Evolutionary conservation across 2,888 invertebrate species (phyloP), one percentile per base, ranked within the genome.

Genomic region (Meandrusa payeni): DNA sequence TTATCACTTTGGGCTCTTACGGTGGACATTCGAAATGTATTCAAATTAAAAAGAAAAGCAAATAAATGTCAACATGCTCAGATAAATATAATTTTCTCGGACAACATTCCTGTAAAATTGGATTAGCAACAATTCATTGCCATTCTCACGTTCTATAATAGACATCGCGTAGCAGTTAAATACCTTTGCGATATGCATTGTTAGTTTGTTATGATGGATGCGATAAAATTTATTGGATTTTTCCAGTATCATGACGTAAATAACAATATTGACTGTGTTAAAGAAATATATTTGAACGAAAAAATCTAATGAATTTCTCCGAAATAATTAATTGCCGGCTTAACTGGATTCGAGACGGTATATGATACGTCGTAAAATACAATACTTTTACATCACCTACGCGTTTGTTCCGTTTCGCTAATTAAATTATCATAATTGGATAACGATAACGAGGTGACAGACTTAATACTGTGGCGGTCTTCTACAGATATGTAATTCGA

Each of bases 71-170:
- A n/a, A n/a, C n/a, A n/a, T n/a, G n/a, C n/a, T n/a, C 3, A 12
- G 13, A 9, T 13, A 33, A 27, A 11, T 11, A 27, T 13, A n/a
- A 33, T 27, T 52, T 46, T 49, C 47, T 49, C 32, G 50, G 46
- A 57, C 54, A 50, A 51, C 58, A 52, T 62, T 59, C 53, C 59
- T 60, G 59, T 58, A 61, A 66, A 66, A 67, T 68, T 59, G 55
- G 59, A 65, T 69, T 65, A 64, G 55, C 46, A 46, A 42, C 52
- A 51, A 46, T 49, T 49, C 64, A 62, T 58, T 51, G 51, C 48
- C 10, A 17, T 34, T 34, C 34, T 23, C 24, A 7, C 10, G 36
- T 13, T 24, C 10, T 23, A 36, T 26, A 26, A 46, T 49, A 46
- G 41, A 40, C 42, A 41, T 22, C n/a, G n/a, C 38, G 47, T 44